Base-by-base conservation (phyloP, 2,797 vertebrate genomes). In the Meda fulgida region DNA sequence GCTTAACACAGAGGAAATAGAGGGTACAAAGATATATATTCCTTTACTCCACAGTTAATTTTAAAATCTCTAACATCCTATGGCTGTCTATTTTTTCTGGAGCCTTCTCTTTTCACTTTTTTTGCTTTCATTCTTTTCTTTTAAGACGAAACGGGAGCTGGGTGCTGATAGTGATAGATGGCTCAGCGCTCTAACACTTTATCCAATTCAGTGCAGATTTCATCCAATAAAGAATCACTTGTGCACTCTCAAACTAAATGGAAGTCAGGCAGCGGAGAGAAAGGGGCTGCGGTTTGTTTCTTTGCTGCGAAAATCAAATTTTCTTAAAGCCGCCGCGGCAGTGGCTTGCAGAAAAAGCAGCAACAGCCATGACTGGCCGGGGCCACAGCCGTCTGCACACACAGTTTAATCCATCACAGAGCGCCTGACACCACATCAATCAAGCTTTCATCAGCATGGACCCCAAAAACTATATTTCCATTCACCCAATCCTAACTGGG, bases 391-490 rank as follows among this genome's bases (percentile, higher is more conserved):
- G 96, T 97, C 96, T 97, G 96, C 97, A 97, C 96, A 98, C 97
- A 97, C 96, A 97, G 96, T 98, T 97, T 98, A 99, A 98, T 98
- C 97, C 97, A 97, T 97, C 96, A 97, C 97, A 96, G 96, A 97
- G 94, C 94, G 94, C 95, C 95, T 96, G 96, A 96, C 95, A 96
- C 94, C 95, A 96, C 96, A 97, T 98, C 97, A 97, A 98, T 99
- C 97, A 98, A 97, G 96, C 97, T 96, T 98, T 98, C 97, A 99
- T 99, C 97, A 98, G 97, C 96, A 97, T 96, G 95, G 96, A 90
- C 83, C 84, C 84, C 82, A 91, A 96, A 97, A 97, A 97, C 94
- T 96, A 98, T 97, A 98, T 97, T 98, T 98, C 96, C 97, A 97
- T 97, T 97, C 96, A 96, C 96, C 96, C 96, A 96, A 95, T 96